Conservation (phyloP, 1,140 invertebrate genomes). For the Formica exsecta region DNA sequence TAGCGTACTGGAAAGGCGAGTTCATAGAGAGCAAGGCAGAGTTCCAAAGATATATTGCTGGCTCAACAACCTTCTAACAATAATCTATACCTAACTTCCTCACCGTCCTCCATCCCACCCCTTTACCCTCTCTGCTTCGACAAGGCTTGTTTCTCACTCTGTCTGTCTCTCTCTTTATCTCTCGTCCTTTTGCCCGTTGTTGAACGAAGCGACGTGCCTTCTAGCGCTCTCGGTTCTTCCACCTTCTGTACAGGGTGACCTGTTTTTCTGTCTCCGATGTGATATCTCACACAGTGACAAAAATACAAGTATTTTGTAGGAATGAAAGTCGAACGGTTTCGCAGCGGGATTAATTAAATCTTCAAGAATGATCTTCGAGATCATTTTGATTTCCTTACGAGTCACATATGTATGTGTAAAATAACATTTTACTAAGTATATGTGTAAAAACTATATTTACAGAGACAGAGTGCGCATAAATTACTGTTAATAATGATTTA, state of each 20-base stretch:
- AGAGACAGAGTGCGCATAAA: background rate
- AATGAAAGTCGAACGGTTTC: slow-evolving; percentile 11
- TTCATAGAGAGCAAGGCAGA: slow-evolving; percentile 60
- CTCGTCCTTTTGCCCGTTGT: slow-evolving; percentile 10
- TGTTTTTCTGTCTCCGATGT: background rate
- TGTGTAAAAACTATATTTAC: no score
- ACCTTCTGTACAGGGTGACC: background rate
- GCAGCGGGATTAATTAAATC: slow-evolving; percentile 16
- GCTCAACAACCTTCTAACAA: slow-evolving; percentile 71
- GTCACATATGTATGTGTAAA: no score
- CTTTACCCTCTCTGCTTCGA: background rate
- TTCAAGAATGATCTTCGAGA: background rate
- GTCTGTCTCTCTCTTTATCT: background rate
- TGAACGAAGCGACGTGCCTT: slow-evolving; percentile 3
- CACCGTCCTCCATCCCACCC: background rate
- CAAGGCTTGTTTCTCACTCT: background rate
- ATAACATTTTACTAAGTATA: no score
- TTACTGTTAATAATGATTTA: background rate
- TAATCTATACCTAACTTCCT: slow-evolving; percentile 70
- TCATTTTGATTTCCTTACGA: background rate
- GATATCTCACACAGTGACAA: slow-evolving; percentile 22
- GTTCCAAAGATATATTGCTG: slow-evolving; percentile 68
- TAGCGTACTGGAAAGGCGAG: slow-evolving; percentile 56
- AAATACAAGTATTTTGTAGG: slow-evolving; percentile 30
- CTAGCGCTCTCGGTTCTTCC: slow-evolving; percentile 40